Evolutionary conservation across 2,888 invertebrate species (phyloP).

Genomic region (Leptinotarsa juncta): DNA sequence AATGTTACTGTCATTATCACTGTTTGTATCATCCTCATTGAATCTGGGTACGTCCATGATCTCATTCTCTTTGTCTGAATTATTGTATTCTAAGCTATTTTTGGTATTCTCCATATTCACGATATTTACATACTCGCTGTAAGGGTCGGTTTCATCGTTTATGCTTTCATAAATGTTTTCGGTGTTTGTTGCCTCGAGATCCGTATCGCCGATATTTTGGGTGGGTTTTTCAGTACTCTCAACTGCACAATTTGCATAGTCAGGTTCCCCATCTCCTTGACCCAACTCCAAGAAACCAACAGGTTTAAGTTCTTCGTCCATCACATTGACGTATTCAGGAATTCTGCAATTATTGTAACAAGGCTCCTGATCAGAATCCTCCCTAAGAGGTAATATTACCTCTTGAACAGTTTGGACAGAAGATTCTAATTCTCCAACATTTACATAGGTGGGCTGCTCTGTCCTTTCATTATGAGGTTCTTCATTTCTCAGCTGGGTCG

Average conservation of each 20-base stretch:
- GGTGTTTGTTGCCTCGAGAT: conserved; percentile 11
- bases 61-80: conserved; percentile 65
- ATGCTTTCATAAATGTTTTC: conserved; percentile 26
- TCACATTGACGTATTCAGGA: conserved; percentile 5
- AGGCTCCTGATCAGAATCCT: not conserved
- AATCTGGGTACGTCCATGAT: conserved; percentile 56
- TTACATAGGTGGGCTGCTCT: not conserved
- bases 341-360: not conserved
- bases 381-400: not conserved
- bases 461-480: not conserved
- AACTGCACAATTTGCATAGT: conserved; percentile 19
- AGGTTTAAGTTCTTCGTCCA: not conserved
- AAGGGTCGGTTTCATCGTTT: conserved; percentile 41
- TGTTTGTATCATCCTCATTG: conserved; percentile 42
- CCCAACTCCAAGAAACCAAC: not conserved
- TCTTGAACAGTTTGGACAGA: not conserved
- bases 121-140: conserved; percentile 57
- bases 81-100: conserved; percentile 46
- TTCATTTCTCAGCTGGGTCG: not conserved
- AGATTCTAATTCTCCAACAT: not conserved
- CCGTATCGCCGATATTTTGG: conserved; percentile 13
- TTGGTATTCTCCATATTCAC: conserved; percentile 53
- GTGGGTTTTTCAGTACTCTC: conserved; percentile 26
- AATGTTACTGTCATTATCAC: conserved; percentile 51
- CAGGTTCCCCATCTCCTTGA: conserved; percentile 12